Evolutionary conservation across 2,113 vertebrate genomes (phyloP), one percentile per base, ranked within the genome.

Genomic region (Sinocyclocheilus anophthalmus): DNA sequence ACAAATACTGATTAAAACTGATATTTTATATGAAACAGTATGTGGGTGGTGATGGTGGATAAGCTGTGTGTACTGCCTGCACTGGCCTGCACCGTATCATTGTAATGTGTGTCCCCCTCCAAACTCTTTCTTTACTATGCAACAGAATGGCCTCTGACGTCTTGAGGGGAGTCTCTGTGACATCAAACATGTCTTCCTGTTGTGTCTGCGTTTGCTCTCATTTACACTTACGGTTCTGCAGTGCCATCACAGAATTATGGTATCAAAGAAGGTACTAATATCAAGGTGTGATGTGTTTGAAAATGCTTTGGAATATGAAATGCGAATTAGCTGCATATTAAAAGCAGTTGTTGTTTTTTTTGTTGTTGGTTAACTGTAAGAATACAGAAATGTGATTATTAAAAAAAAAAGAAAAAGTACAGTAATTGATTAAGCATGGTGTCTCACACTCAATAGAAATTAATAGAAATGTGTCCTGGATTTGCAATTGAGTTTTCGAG

Each of bases 71-170:
- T 79, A 70, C 80, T 80, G 20, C 7, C 57, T 22, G 57, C 18
- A 20, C 57, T 59, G 57, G 65, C 69, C 84, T 81, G 75, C 86
- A 86, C 80, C 61, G 57, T 42, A 76, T 48, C 63, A 87, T 75
- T 69, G 69, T 83, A 89, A 72, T 91, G 92, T 94, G 93, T 91
- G 89, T 92, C 90, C 91, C 89, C 92, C 84, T 89, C 92, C 88
- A 90, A 92, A 93, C 67, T 94, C 93, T 96, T 96, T 92, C 94
- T 96, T 97, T 96, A 96, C 96, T 97, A 96, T 97, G 96, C 96
- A 97, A 97, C 95, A 96, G 94, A 95, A 93, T 92, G 91, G 93
- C 91, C 88, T 93, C 91, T 90, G 76, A 87, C 85, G 73, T 79
- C 50, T 14, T 90, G 94, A 93, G 92, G 91, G 94, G 93, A 93